A percentile compares a stretch with the other conserved stretches of the same genome.
These are phyloP conservation scores for Mesorhabditis sp. DNA, from an alignment of 2,888 invertebrate species.

Conservation along the genomic window DNA sequence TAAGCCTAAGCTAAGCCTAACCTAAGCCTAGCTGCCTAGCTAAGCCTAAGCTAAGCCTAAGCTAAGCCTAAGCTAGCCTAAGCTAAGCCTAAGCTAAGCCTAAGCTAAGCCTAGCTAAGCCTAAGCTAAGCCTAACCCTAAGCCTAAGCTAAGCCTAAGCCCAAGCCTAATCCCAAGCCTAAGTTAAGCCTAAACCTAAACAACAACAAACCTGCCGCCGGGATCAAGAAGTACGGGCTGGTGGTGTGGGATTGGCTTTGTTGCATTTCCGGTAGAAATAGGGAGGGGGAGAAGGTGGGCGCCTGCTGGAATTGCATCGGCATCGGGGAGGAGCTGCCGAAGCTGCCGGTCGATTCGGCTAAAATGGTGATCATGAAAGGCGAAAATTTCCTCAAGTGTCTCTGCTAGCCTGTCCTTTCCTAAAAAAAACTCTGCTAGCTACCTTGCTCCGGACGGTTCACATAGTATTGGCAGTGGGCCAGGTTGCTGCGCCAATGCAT, in stretches of 20 bases:
- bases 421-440: neutral
- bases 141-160: too few relatives aligned
- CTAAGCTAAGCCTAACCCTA: too few relatives aligned
- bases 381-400: neutral
- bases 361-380: too few relatives aligned
- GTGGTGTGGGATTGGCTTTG: slow-evolving; percentile 12
- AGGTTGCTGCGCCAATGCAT: slow-evolving; percentile 81
- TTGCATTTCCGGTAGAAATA: slow-evolving; percentile 5
- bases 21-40: too few relatives aligned
- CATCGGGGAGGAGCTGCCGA: neutral
- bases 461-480: slow-evolving; percentile 55
- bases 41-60: too few relatives aligned
- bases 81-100: too few relatives aligned
- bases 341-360: neutral
- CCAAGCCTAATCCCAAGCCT: too few relatives aligned
- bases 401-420: neutral
- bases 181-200: neutral
- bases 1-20: too few relatives aligned
- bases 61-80: too few relatives aligned
- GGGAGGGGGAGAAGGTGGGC: slow-evolving; percentile 4
- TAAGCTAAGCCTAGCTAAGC: too few relatives aligned
- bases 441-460: slow-evolving; percentile 46
- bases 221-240: slow-evolving; percentile 40
- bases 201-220: slow-evolving; percentile 37
- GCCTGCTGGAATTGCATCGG: slow-evolving; percentile 4